Evolutionary conservation across 2,888 invertebrate species (phyloP), one percentile per base, ranked within the genome.

Genomic region (Spisula solida): DNA sequence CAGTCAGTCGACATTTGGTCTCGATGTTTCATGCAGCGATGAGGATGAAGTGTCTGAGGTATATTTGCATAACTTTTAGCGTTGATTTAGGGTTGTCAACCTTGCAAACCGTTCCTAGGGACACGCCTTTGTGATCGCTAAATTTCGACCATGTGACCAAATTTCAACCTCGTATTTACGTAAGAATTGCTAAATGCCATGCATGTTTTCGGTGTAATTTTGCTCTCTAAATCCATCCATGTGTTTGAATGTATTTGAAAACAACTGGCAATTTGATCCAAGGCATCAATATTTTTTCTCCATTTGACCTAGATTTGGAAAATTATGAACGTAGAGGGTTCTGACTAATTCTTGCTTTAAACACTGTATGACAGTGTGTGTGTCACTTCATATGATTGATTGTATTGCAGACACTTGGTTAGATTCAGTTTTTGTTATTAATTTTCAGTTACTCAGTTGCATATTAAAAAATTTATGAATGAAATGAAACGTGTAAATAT

Each of bases 11-110:
- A 98, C 98, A 97, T 98, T 98, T 97, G 98, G 98, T 97, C 98
- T 98, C 97, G 98, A 98, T 97, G 98, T 98, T 97, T 99, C 99
- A 96, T 99, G 98, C 97, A 99, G 98, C 97, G 99, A 99, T 97
- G 99, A 99, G 97, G 99, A 99, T 97, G 99, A 99, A 97, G 98
- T 98, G 97, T 99, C 98, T 96, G 99, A 99, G 98, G 99, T 99
- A 98, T 98, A 97, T 85, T 79, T 85, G 70, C n/a, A 34, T 31
- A 56, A 41, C 41, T 55, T n/a, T 66, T 81, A 55, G 18, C 20
- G 10, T 60, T 60, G 41, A 41, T 60, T 34, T 25, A 14, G 48
- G 14, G 81, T 81, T 81, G 82, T 55, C 82, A 82, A 29, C 34
- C n/a, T 80, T 66, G 34, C n/a, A 66, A 70, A 48, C 79, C 51